Percentiles rank a stretch among this genome's conserved stretches.
These are phyloP conservation scores for Monochamus alternatus DNA, from an alignment of 2,888 invertebrate species.

Conservation along the genomic window DNA sequence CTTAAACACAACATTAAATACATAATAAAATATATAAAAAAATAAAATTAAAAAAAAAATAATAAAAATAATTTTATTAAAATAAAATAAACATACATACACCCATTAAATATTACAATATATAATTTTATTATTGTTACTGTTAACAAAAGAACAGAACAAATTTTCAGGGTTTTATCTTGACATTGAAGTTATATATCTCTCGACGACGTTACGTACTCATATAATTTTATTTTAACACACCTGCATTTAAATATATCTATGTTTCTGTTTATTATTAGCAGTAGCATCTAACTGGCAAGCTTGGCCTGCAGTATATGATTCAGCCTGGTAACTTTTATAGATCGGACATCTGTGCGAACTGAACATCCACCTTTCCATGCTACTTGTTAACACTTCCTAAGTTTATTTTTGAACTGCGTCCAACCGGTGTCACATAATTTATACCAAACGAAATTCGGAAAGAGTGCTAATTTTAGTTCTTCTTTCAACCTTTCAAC, in stretches of 20 bases:
- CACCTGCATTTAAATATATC: slow-evolving; percentile 14
- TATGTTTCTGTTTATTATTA: slow-evolving; percentile 9
- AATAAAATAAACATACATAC: no score
- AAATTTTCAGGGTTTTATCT: no score
- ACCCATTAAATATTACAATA: no score
- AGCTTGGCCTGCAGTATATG: background rate
- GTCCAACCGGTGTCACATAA: background rate
- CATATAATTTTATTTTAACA: background rate
- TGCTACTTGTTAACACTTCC: background rate
- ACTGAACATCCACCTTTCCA: background rate
- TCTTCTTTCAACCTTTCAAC: background rate
- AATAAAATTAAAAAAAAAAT: no score
- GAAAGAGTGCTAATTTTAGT: background rate
- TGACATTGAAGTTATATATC: no score
- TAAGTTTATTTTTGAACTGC: background rate
- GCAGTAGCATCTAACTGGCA: slow-evolving; percentile 11
- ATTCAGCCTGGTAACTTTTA: background rate
- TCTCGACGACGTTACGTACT: background rate
- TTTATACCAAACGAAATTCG: background rate
- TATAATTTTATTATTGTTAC: no score
- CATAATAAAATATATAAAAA: no score
- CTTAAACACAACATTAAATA: no score
- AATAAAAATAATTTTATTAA: no score
- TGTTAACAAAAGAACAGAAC: no score
- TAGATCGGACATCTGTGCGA: background rate